phyloP scores from a whole-genome alignment of 2,888 invertebrate genomes.

The Hoplodrina blanda region DNA sequence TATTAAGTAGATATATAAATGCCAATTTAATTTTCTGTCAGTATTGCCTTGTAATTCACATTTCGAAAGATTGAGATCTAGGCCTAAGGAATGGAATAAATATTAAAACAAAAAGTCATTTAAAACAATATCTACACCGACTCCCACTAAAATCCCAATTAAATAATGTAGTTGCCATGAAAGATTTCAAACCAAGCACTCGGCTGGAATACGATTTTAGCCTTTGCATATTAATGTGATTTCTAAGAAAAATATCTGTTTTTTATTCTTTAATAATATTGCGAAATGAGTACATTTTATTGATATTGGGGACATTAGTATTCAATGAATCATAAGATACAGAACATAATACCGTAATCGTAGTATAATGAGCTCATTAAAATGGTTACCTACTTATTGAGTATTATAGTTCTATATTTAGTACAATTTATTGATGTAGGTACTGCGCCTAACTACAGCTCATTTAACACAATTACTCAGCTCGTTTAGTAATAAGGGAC shows the following conservation, averaged over 20 bases:
- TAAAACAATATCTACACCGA: too few species aligned
- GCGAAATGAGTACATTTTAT: slow-evolving; percentile 37
- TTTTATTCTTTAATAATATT: slow-evolving; percentile 39
- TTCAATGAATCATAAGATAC: slow-evolving; percentile 24
- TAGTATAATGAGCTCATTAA: slow-evolving; percentile 18
- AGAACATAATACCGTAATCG: slow-evolving; percentile 10
- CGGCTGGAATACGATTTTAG: slow-evolving; percentile 17
- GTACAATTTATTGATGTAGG: not conserved
- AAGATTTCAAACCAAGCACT: slow-evolving; percentile 19
- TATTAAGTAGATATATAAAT: too few species aligned
- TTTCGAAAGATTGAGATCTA: too few species aligned
- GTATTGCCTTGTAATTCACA: too few species aligned
- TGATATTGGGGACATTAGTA: slow-evolving; percentile 28
- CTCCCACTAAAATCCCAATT: too few species aligned
- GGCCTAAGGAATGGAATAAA: too few species aligned
- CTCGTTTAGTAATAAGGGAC: slow-evolving; percentile 45
- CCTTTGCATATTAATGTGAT: slow-evolving; percentile 29
- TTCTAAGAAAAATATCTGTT: slow-evolving; percentile 20
- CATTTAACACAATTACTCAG: slow-evolving; percentile 16
- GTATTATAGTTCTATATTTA: not conserved
- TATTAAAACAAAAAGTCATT: too few species aligned
- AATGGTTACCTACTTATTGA: slow-evolving; percentile 4
- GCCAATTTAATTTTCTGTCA: too few species aligned
- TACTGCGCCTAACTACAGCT: not conserved
- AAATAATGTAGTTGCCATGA: not conserved